Conservation (phyloP, 2,797 vertebrate genomes). For the Lagodon rhomboides region DNA sequence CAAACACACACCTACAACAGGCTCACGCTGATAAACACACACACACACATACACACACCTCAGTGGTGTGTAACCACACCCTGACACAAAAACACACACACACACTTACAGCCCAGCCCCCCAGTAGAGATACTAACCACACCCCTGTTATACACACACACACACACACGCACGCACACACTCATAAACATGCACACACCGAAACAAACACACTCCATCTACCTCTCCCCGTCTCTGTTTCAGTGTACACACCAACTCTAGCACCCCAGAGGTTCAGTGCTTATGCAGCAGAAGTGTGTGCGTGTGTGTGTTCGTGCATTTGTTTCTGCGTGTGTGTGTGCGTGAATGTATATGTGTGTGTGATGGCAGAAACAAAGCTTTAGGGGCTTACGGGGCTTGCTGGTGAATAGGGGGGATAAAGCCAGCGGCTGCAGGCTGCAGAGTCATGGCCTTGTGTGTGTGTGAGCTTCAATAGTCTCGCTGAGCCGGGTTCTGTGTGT, state of each 20-base stretch:
- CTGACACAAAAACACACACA: conserved; percentile 51
- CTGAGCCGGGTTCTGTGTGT: conserved; percentile 82
- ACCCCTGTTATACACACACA: conserved; percentile 40
- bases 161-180: conserved; percentile 25
- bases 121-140: conserved; percentile 60
- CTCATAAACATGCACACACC: conserved; percentile 14
- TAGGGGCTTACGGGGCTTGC: conserved; percentile 79
- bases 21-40: neutral
- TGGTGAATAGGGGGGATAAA: conserved; percentile 85
- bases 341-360: conserved; percentile 57
- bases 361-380: conserved; percentile 85
- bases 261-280: conserved; percentile 82
- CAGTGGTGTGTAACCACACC: conserved; percentile 76
- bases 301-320: conserved; percentile 55
- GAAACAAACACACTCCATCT: conserved; percentile 19
- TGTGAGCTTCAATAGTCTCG: conserved; percentile 86
- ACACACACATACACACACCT: conserved; percentile 33
- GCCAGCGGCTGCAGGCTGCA: conserved; percentile 86
- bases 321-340: conserved; percentile 43
- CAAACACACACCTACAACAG: conserved; percentile 24
- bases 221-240: conserved; percentile 45
- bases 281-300: conserved; percentile 88
- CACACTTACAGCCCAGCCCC: conserved; percentile 45
- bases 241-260: conserved; percentile 59
- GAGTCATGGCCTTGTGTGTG: conserved; percentile 85